phyloP scores from a whole-genome alignment of 2,888 invertebrate species.

The Andrena haemorrhoa region DNA sequence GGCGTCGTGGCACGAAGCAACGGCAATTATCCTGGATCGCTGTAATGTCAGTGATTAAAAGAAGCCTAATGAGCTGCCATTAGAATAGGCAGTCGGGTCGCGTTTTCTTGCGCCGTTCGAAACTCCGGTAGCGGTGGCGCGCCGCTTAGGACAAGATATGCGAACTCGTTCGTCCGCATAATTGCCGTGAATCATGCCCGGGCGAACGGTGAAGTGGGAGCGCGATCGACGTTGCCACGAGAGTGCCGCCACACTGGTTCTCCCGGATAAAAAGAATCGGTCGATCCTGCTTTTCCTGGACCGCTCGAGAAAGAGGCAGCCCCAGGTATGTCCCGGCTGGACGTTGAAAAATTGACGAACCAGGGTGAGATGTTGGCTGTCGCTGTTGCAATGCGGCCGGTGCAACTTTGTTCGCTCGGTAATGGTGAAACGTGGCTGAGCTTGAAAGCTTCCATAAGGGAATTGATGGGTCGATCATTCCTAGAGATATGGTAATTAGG shows the following conservation, averaged over 20 bases:
- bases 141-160: slow-evolving; percentile 60
- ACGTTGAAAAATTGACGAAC: slow-evolving; percentile 2
- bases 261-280: slow-evolving; percentile 3
- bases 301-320: background rate
- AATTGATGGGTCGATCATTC: slow-evolving; percentile 1
- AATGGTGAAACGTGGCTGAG: background rate
- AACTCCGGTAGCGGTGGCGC: slow-evolving; percentile 65
- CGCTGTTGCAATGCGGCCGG: background rate
- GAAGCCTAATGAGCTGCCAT: slow-evolving; percentile 81
- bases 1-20: slow-evolving; percentile 60
- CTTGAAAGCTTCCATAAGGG: background rate
- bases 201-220: slow-evolving; percentile 7
- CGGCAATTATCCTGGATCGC: slow-evolving; percentile 80
- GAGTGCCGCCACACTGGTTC: background rate
- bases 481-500: too few species aligned
- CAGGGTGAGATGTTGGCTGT: background rate
- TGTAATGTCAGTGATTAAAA: slow-evolving; percentile 82
- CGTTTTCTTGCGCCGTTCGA: slow-evolving; percentile 63
- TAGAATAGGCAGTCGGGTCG: slow-evolving; percentile 77
- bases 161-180: slow-evolving; percentile 54
- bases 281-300: background rate
- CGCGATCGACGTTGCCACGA: slow-evolving; percentile 10
- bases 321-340: background rate
- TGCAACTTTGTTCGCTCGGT: background rate
- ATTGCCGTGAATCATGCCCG: slow-evolving; percentile 43